Base-by-base conservation (phyloP, 64 coral and sea anemone species). In the Montipora foliosa region DNA sequence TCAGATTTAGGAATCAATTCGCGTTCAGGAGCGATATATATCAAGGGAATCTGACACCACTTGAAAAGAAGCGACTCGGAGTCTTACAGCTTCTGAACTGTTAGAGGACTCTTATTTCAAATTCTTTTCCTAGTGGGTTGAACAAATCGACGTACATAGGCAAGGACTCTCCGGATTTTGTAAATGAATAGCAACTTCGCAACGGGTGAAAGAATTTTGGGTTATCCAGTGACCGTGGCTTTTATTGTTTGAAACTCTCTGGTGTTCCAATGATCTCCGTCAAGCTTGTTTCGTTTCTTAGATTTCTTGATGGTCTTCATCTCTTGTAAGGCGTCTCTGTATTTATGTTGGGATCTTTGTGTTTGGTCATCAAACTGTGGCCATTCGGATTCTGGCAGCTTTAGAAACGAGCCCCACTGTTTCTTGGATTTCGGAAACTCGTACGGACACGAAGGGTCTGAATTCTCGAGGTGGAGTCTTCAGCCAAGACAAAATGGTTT, bases 161-260 rank as follows among this genome's bases (percentile, higher is more conserved):
- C 47, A 13, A 79, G 77, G 77, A 79, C 77, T 67, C 87, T 89
- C 46, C 79, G 76, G 1, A 78, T 51, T 94, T 90, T 48, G 5
- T 47, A 44, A 91, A 91, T 8, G 77, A 14, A 4, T 77, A 91
- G 59, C 77, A 82, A 16, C 61, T 53, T 60, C 55, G 17, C 45
- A 82, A 72, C 13, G 75, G 14, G 15, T 74, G 11, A 15, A 0
- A 47, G 2, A 91, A 66, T 50, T 82, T 59, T 49, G 16, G 16
- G 64, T 91, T 91, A 25, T 76, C 57, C 87, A 0, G 17, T 15
- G 9, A 76, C 4, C 4, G 52, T 57, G 44, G 25, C 25, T 25
- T 25, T 25, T 25, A 78, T 10, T 55, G 52, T 10, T 6, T 55
- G 52, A 55, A 10, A 6, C 10, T 57, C 52, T 2, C 2, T 57